Percentiles rank a stretch among this genome's conserved stretches.
phyloP scores from a whole-genome alignment of 2,113 vertebrate species.

The Theristicus caerulescens region DNA sequence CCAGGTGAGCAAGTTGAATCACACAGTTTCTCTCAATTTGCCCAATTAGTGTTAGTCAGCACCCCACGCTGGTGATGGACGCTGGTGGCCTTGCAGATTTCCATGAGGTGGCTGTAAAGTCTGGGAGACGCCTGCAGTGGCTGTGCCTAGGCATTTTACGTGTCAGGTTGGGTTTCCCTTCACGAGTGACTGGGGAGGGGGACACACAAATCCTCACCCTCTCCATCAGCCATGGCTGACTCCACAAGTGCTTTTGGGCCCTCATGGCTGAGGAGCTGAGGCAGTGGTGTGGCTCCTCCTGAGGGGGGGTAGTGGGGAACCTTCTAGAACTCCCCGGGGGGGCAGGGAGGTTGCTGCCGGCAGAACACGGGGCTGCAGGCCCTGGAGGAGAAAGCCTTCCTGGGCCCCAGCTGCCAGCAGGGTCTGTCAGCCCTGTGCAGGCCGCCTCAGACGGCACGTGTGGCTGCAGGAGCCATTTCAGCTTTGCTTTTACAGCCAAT shows the following conservation, averaged over 20 bases:
- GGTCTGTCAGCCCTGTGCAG: too few relatives aligned
- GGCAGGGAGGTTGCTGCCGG: fast-evolving
- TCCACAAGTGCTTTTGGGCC: neutral
- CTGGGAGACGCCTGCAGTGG: neutral
- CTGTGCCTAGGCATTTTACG: fast-evolving
- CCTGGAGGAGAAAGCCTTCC: neutral
- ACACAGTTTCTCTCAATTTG: neutral
- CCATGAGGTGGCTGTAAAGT: fast-evolving
- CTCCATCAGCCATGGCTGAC: neutral
- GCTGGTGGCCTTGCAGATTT: fast-evolving
- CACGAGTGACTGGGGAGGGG: fast-evolving
- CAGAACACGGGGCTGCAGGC: neutral
- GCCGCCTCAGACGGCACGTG: fast-evolving
- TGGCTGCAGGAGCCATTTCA: neutral
- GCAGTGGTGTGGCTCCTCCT: neutral
- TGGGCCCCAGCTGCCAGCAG: fast-evolving
- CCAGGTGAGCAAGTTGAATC: neutral
- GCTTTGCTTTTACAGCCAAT: neutral
- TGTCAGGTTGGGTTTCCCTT: neutral
- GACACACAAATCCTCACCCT: fast-evolving
- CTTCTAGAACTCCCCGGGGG: neutral
- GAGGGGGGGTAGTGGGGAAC: fast-evolving
- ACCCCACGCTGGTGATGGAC: fast-evolving
- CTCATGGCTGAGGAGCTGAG: neutral
- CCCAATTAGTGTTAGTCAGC: fast-evolving